Conservation (phyloP, 2,888 invertebrate species). For the Eilema sororculum region DNA sequence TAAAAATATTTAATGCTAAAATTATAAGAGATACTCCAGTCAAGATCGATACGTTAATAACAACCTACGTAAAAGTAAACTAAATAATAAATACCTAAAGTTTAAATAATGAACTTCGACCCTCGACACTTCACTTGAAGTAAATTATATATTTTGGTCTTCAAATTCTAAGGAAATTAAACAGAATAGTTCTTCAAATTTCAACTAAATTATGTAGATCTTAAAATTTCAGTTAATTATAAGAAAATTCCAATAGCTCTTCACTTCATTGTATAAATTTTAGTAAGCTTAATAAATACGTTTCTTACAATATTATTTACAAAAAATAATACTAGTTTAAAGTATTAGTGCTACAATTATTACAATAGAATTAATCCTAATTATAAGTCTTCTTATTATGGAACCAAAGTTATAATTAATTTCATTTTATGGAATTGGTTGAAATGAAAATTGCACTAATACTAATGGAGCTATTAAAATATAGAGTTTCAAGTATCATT, state of each 20-base stretch:
- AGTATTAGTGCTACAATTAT: not conserved
- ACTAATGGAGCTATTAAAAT: not conserved
- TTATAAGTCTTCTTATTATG: not conserved
- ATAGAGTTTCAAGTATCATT: too few species aligned
- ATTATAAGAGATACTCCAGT: not conserved
- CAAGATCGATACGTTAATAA: constrained; percentile 1
- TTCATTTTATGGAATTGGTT: not conserved
- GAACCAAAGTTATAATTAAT: not conserved
- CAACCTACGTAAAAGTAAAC: not conserved
- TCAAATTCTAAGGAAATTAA: too few species aligned
- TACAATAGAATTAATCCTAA: not conserved
- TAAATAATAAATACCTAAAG: not conserved
- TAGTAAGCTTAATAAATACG: not conserved
- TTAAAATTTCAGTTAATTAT: not conserved
- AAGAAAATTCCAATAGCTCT: not conserved
- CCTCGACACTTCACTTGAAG: not conserved
- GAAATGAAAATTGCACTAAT: not conserved
- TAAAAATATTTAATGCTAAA: not conserved
- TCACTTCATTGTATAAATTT: not conserved
- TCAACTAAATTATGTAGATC: too few species aligned
- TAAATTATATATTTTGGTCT: not conserved
- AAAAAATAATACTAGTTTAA: not conserved
- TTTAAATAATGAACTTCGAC: not conserved
- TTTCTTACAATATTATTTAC: not conserved
- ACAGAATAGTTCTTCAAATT: not conserved